Evolutionary conservation across 2,113 vertebrate genomes (phyloP).

Genomic region (Eulemur macaco): DNA sequence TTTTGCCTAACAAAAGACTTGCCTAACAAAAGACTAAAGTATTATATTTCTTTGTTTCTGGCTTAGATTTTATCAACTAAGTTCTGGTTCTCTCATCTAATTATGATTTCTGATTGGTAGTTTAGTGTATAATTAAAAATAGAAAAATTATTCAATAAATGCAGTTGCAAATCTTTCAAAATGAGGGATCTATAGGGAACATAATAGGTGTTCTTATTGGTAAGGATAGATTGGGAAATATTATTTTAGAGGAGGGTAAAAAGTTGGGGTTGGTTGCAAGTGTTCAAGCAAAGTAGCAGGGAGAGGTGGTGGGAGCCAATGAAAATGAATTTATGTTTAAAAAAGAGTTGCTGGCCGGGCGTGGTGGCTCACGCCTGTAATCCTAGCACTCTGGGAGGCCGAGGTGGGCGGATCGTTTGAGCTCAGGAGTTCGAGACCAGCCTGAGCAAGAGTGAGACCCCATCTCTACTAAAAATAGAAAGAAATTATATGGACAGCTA

Average conservation of each 20-base stretch:
- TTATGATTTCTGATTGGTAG: constrained; percentile 38
- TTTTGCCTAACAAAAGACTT: constrained; percentile 3
- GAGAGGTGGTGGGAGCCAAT: not conserved
- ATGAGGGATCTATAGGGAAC: not conserved
- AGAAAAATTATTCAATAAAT: constrained; percentile 39
- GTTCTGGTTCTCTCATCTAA: constrained; percentile 17
- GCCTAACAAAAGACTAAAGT: constrained; percentile 9
- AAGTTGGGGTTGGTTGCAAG: not conserved
- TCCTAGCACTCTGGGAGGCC: too few relatives aligned
- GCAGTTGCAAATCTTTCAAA: constrained; percentile 50
- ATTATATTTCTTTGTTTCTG: constrained; percentile 41
- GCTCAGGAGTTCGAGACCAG: too few relatives aligned
- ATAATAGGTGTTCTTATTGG: not conserved
- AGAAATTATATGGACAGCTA: too few relatives aligned
- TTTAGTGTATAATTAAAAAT: constrained; percentile 43
- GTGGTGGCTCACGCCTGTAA: too few relatives aligned
- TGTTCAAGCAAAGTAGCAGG: constrained; percentile 7
- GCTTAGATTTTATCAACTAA: constrained; percentile 11
- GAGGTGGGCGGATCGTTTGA: too few relatives aligned
- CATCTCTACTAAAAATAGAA: too few relatives aligned
- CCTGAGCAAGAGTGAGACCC: too few relatives aligned
- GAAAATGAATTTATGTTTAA: constrained; percentile 47
- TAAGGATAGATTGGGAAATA: not conserved
- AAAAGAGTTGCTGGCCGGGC: not conserved
- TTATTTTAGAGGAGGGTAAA: not conserved